Evolutionary conservation across 2,888 invertebrate species (phyloP), one percentile per base, ranked within the genome.

Genomic region (Phanerotoma sp.): DNA sequence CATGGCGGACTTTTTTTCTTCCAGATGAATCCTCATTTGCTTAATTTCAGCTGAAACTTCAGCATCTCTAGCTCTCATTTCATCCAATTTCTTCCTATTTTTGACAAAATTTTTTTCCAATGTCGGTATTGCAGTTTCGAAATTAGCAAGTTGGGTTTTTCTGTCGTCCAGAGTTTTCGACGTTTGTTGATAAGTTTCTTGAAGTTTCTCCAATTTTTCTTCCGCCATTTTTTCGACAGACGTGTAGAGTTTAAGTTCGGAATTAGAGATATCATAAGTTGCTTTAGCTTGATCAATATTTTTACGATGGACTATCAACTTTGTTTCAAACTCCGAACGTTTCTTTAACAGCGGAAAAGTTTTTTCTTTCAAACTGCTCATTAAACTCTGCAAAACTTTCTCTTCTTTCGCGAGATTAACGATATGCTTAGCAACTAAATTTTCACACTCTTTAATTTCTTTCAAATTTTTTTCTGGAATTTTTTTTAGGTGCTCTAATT

Each of bases 161-260:
- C 81, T 63, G 64, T 83, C 83, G 3, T 73, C 69, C 2, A 85
- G 68, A 2, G 77, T 77, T 20, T 79, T 73, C 38, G 79, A 74
- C 0, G 79, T 77, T n/a, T 78, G 79, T 50, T 80, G 79, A 32
- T 89, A 73, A 4, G 63, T 57, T 40, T 84, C 83, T 44, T 84
- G 80, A 37, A 91, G 72, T 64, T 87, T 87, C 10, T 80, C 79
- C 0, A 76, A 55, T n/a, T 80, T 81, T 68, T 89, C 89, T 9
- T 80, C 82, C 57, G 83, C 78, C 0, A 72, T 74, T 67, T 77
- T 87, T 83, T 57, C 83, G 81, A 75, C 86, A 80, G 69, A 88
- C 74, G 60, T 72, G 30, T 89, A 91, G 46, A 94, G 81, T 71
- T 91, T 89, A 10, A 95, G 78, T 73, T 94, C 89, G 0, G 90